These are phyloP conservation scores for Atractosteus spatula DNA, from an alignment of 2,113 vertebrate species.

Conservation along the genomic window DNA sequence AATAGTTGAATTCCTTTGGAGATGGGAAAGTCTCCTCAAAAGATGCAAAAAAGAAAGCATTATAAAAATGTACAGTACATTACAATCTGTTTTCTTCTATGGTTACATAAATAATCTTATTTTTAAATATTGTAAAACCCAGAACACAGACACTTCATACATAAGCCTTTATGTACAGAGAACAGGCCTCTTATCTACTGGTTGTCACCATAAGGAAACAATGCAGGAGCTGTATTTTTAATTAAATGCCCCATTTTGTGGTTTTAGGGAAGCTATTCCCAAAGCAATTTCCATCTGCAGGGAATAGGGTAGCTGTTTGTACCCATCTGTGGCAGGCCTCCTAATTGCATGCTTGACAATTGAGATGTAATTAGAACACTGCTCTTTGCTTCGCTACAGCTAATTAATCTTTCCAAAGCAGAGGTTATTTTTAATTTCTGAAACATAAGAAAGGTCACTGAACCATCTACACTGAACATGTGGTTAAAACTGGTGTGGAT, in stretches of 20 bases:
- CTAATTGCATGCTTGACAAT: conserved; percentile 60
- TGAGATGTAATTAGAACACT: conserved; percentile 46
- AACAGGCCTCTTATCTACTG: no score
- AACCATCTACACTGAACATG: neutral
- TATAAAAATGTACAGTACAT: neutral
- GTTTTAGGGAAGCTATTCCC: neutral
- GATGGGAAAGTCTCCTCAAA: neutral
- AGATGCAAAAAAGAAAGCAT: neutral
- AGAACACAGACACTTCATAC: no score
- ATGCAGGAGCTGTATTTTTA: neutral
- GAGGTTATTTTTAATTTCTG: neutral
- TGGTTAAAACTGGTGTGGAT: neutral
- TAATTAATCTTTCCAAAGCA: conserved; percentile 7
- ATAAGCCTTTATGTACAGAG: no score
- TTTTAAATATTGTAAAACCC: no score
- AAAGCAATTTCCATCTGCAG: conserved; percentile 34
- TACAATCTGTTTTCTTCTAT: neutral
- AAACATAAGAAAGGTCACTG: neutral
- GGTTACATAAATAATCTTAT: neutral
- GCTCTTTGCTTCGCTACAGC: neutral
- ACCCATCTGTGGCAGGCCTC: conserved; percentile 59
- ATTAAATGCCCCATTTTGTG: neutral
- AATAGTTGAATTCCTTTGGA: neutral
- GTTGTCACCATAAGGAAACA: no score
- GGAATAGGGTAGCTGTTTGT: conserved; percentile 55